These are phyloP conservation scores for Arrhopalites spinosus DNA, from an alignment of 2,888 invertebrate genomes.

Conservation along the genomic window DNA sequence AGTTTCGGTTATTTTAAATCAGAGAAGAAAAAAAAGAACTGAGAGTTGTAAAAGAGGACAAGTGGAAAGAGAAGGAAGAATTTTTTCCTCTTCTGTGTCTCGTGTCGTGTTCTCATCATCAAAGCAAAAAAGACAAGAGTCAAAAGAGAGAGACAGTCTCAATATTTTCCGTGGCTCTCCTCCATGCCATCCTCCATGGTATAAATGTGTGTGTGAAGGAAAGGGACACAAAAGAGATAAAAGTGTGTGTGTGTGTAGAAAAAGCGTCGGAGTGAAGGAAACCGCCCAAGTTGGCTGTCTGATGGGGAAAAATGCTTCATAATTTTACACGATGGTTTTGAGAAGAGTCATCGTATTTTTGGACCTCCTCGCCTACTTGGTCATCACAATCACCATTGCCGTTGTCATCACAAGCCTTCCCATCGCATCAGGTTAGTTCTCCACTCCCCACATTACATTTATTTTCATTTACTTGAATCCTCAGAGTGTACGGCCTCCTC, in stretches of 20 bases:
- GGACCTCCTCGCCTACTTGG: slow-evolving; percentile 31
- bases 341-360: slow-evolving; percentile 30
- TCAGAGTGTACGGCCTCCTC: background rate
- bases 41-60: background rate
- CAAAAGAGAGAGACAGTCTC: background rate
- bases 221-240: too few relatives aligned
- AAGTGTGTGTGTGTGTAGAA: background rate
- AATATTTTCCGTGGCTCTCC: too few relatives aligned
- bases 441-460: slow-evolving; percentile 39
- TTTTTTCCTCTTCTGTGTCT: too few relatives aligned
- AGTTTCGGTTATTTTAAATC: background rate
- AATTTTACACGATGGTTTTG: slow-evolving; percentile 34
- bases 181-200: too few relatives aligned
- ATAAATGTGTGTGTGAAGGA: background rate
- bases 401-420: background rate
- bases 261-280: slow-evolving; percentile 25
- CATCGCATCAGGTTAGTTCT: slow-evolving; percentile 43
- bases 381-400: slow-evolving; percentile 23
- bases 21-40: background rate
- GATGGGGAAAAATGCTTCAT: slow-evolving; percentile 42
- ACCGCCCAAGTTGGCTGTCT: slow-evolving; percentile 24
- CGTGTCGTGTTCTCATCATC: too few relatives aligned
- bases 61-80: too few relatives aligned
- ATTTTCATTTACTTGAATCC: slow-evolving; percentile 25
- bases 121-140: too few relatives aligned